Percentiles rank a stretch among this genome's conserved stretches.
phyloP scores from a whole-genome alignment of 2,113 vertebrate genomes.

The Ictalurus furcatus region DNA sequence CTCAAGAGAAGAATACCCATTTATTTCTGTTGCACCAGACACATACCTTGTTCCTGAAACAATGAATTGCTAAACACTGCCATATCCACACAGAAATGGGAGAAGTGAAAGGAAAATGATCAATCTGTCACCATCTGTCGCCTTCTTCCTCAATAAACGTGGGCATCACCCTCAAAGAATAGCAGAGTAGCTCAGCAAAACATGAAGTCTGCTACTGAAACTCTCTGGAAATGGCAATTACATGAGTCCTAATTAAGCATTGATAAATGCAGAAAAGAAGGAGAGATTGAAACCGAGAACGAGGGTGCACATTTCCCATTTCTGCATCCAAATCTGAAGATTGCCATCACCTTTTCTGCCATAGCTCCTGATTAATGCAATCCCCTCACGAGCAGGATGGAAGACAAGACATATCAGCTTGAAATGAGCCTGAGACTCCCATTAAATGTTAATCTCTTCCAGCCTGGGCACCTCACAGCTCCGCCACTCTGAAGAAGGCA shows the following conservation, averaged over 20 bases:
- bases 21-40: neutral
- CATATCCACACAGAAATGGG: neutral
- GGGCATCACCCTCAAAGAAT: neutral
- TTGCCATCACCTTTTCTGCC: constrained; percentile 37
- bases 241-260: constrained; percentile 44
- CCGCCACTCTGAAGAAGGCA: constrained; percentile 40
- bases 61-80: neutral
- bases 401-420: constrained; percentile 54
- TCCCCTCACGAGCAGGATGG: constrained; percentile 47
- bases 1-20: neutral
- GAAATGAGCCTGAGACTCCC: constrained; percentile 57
- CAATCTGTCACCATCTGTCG: constrained; percentile 26
- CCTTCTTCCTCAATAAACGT: neutral
- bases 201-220: constrained; percentile 24
- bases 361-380: constrained; percentile 51
- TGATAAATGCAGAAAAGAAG: constrained; percentile 31
- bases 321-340: constrained; percentile 46
- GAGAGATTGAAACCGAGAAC: neutral
- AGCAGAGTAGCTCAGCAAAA: constrained; percentile 12
- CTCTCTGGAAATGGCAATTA: constrained; percentile 21
- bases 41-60: neutral
- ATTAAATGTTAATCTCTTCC: constrained; percentile 60
- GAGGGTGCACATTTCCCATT: constrained; percentile 17
- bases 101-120: constrained; percentile 14
- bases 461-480: constrained; percentile 12